Base-by-base conservation (phyloP, 2,113 vertebrate genomes). In the Cebus imitator region DNA sequence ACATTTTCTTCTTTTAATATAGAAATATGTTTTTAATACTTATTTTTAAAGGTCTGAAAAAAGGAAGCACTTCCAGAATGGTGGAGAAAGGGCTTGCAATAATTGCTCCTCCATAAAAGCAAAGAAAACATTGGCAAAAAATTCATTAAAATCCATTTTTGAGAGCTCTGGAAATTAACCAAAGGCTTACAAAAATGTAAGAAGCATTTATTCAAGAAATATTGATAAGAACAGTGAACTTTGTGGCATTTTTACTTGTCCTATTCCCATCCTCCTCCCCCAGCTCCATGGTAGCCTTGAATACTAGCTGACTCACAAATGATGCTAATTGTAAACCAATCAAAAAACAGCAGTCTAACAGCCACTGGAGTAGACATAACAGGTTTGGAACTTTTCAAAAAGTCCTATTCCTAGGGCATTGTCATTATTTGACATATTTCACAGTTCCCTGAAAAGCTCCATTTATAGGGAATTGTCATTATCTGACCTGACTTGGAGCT, bases 1-100 rank as follows among this genome's bases (percentile, higher is more conserved):
- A 86, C 25, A 83, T 92, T 89, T 72, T 96, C 13, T 93, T 91
- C 10, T 68, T 95, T 95, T 88, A 58, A 7, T 76, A 32, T 48
- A 52, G 25, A 90, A 92, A 27, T 81, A 35, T 35, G 37, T 70
- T 86, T 94, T 78, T 37, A 85, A 93, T 91, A 91, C 32, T 91
- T 96, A 75, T 70, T 82, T 90, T 94, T 58, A 37, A 73, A 96
- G 58, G 16, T 55, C 72, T 95, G 37, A 79, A 61, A 88, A 30
- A 40, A 75, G 20, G 55, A 93, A 97, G 20, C 37, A 83, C 21
- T 97, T 93, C 20, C 48, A 61, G 16, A 92, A 90, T 81, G 61
- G n/a, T 58, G 13, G 30, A 64, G 8, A 78, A 58, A 89, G 13
- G 18, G 61, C 35, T 12, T 95, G n/a, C 61, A 40, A 37, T 85